A percentile compares a stretch with the other conserved stretches of the same genome.
These are phyloP conservation scores for Enoplosus armatus DNA, from an alignment of 2,797 vertebrate genomes.

Conservation along the genomic window DNA sequence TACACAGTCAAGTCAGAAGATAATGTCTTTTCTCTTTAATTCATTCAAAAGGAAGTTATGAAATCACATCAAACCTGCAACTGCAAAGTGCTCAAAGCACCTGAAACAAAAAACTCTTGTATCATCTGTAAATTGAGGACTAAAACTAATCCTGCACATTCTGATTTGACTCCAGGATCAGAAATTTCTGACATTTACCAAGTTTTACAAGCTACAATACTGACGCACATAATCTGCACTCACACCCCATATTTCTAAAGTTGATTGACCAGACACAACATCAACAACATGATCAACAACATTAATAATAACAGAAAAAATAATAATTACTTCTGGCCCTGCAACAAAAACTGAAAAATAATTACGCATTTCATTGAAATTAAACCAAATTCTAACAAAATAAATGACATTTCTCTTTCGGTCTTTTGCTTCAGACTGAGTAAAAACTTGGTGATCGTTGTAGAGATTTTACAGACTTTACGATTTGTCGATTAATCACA, in stretches of 20 bases:
- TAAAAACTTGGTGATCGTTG: not conserved
- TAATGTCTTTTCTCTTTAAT: constrained; percentile 12
- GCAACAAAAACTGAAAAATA: not conserved
- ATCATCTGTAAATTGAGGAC: not conserved
- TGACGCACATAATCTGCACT: not conserved
- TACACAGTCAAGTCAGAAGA: not conserved
- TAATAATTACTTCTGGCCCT: not conserved
- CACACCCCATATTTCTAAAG: not conserved
- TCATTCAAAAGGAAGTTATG: not conserved
- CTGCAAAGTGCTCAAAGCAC: not conserved
- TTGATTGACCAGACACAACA: too few relatives aligned
- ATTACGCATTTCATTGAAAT: not conserved
- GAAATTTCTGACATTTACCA: not conserved
- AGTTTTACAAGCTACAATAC: too few relatives aligned
- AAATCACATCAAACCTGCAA: constrained; percentile 1
- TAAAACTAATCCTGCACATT: not conserved
- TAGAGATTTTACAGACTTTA: not conserved
- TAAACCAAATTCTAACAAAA: not conserved
- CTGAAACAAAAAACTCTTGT: not conserved
- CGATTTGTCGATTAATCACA: not conserved
- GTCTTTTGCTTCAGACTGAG: not conserved
- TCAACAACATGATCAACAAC: not conserved
- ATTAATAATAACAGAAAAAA: too few relatives aligned
- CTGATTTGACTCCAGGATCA: not conserved
- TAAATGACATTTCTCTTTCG: not conserved